These are phyloP conservation scores for Tridacna crocea DNA, from an alignment of 2,888 invertebrate genomes.

Conservation along the genomic window DNA sequence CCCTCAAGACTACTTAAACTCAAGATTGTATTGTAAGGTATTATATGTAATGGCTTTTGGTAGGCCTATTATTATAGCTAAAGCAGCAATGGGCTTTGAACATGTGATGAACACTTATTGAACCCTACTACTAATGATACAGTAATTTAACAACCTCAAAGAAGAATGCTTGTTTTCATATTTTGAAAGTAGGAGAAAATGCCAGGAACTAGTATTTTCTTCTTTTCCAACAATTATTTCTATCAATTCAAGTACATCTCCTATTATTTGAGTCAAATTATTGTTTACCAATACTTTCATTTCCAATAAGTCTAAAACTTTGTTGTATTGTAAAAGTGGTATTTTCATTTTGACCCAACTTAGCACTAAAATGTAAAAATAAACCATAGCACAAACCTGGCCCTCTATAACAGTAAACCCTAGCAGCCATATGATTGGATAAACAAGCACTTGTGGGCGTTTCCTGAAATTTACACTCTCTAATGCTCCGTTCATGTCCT, in stretches of 20 bases:
- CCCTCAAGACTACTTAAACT: too few species aligned
- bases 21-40: too few species aligned
- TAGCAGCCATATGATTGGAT: constrained; percentile 68
- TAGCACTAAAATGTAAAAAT: too few species aligned
- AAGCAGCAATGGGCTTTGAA: too few species aligned
- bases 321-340: too few species aligned
- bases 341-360: not conserved
- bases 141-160: not conserved
- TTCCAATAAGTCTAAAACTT: too few species aligned
- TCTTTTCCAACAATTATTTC: not conserved
- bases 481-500: constrained; percentile 66
- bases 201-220: not conserved
- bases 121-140: not conserved
- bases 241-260: not conserved
- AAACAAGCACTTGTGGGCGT: constrained; percentile 63
- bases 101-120: not conserved
- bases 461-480: constrained; percentile 61
- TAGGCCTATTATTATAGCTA: too few species aligned
- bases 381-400: constrained; percentile 46
- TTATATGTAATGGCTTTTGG: too few species aligned
- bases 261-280: not conserved
- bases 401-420: constrained; percentile 69
- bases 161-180: not conserved
- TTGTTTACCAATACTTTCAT: too few species aligned
- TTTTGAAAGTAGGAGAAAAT: not conserved